phyloP scores from a whole-genome alignment of 1,140 invertebrate genomes.

The Macrocentrus cingulum region DNA sequence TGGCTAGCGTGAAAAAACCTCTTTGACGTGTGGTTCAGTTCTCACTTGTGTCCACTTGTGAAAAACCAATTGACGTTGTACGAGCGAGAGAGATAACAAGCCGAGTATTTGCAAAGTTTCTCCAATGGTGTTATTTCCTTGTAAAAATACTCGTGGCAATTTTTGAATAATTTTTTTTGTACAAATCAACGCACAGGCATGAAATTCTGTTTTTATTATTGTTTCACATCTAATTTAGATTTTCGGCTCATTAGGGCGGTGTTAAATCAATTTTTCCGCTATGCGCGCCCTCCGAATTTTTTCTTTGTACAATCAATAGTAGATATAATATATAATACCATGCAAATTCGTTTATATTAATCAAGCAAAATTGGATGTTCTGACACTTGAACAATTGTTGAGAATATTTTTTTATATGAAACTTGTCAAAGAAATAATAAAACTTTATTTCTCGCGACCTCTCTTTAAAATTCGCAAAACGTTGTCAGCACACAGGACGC shows the following conservation, averaged over 20 bases:
- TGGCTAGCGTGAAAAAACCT: too few species aligned
- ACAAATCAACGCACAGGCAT: slow-evolving; percentile 35
- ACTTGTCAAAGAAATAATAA: too few species aligned
- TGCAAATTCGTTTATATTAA: too few species aligned
- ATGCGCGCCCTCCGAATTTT: too few species aligned
- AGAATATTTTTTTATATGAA: too few species aligned
- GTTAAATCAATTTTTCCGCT: too few species aligned
- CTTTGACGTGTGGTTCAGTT: background rate
- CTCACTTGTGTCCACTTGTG: slow-evolving; percentile 6
- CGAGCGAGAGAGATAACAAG: background rate
- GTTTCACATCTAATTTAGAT: background rate
- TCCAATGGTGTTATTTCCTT: slow-evolving; percentile 45
- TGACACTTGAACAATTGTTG: too few species aligned
- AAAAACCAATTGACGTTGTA: slow-evolving; percentile 18
- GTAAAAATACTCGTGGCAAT: slow-evolving; percentile 46
- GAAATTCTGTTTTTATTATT: background rate
- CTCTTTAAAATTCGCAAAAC: background rate
- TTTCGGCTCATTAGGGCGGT: too few species aligned
- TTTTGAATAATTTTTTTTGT: slow-evolving; percentile 37
- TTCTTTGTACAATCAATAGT: too few species aligned
- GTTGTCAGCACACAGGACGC: background rate
- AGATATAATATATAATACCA: too few species aligned
- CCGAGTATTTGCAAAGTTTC: background rate
- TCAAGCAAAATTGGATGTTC: too few species aligned
- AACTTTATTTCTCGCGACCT: too few species aligned